Conservation (phyloP, 2,797 vertebrate species). For the Leucoraja ocellata region DNA sequence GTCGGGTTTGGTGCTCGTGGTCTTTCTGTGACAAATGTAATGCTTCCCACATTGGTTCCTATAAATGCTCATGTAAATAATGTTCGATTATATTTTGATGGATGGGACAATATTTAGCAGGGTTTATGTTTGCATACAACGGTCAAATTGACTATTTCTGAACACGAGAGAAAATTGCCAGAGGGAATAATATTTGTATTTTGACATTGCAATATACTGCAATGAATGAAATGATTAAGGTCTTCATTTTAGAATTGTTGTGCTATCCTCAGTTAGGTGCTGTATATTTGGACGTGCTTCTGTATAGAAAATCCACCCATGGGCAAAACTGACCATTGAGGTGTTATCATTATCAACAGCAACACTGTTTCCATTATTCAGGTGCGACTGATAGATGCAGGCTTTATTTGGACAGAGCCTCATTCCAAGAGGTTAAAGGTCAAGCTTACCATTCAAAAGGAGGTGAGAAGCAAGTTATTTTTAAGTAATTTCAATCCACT, state of each 20-base stretch:
- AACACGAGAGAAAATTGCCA: neutral
- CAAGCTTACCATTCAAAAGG: slow-evolving; percentile 95
- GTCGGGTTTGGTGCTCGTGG: neutral
- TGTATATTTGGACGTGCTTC: neutral
- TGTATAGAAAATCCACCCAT: neutral
- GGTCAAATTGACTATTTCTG: neutral
- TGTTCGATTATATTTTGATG: too few relatives aligned
- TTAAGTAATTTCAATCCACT: neutral
- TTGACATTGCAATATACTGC: neutral
- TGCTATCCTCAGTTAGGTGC: slow-evolving; percentile 28
- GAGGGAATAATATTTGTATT: neutral
- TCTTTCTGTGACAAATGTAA: neutral
- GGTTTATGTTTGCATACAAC: neutral
- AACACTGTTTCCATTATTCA: slow-evolving; percentile 45
- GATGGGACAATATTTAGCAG: neutral
- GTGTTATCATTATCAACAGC: neutral
- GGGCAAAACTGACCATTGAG: neutral
- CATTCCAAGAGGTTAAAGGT: slow-evolving; percentile 95
- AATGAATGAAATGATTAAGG: neutral
- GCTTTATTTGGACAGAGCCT: slow-evolving; percentile 96
- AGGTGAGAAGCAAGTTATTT: slow-evolving; percentile 60
- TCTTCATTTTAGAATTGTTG: neutral
- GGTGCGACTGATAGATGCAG: slow-evolving; percentile 90
- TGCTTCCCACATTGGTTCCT: neutral
- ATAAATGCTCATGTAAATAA: neutral